Evolutionary conservation across 2,797 vertebrate genomes (phyloP).

Genomic region (Thunnus albacares): DNA sequence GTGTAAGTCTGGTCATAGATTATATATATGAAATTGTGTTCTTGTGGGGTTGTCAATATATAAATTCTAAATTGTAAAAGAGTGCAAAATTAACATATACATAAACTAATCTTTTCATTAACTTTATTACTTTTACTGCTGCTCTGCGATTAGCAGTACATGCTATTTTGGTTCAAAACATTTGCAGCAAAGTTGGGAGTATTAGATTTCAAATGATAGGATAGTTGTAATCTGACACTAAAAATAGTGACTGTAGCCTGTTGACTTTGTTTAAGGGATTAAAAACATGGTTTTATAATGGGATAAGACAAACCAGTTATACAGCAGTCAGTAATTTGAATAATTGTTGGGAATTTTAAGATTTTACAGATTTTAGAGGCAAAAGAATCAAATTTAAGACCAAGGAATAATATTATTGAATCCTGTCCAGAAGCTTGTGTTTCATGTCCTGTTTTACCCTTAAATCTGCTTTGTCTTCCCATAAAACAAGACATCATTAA

Average conservation of each 20-base stretch:
- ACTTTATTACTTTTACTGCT: not conserved
- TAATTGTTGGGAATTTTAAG: not conserved
- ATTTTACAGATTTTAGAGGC: conserved; percentile 22
- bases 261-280: conserved; percentile 26
- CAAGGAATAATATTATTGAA: conserved; percentile 5
- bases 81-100: not conserved
- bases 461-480: conserved; percentile 23
- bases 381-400: not conserved
- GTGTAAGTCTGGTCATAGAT: not conserved
- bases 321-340: conserved; percentile 15
- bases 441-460: conserved; percentile 23
- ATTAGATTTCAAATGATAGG: conserved; percentile 39
- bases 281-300: conserved; percentile 17
- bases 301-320: not conserved
- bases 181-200: conserved; percentile 12
- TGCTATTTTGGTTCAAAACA: conserved; percentile 3
- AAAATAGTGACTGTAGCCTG: conserved; percentile 33
- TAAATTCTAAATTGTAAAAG: not conserved
- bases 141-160: not conserved
- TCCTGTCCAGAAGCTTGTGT: conserved; percentile 11
- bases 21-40: not conserved
- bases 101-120: not conserved
- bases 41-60: not conserved
- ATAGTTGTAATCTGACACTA: conserved; percentile 42
- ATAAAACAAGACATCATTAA: conserved; percentile 53